Percentiles rank a stretch among this genome's conserved stretches.
phyloP scores from a whole-genome alignment of 2,113 vertebrate species.

The Numenius arquata region DNA sequence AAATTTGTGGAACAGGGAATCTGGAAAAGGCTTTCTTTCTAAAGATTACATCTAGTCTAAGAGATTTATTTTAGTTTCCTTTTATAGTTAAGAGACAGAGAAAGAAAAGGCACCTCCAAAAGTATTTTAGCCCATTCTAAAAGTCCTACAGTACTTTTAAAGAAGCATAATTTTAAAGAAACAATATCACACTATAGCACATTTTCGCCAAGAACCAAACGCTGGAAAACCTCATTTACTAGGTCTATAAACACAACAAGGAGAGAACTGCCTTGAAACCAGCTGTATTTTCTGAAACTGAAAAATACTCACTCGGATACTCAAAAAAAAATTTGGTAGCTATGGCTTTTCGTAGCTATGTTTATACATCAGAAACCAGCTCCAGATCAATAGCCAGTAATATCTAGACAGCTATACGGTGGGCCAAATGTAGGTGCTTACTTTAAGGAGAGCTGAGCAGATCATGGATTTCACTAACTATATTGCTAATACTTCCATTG shows the following conservation, averaged over 20 bases:
- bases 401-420: background rate
- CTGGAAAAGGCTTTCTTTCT: background rate
- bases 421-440: background rate
- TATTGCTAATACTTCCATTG: background rate
- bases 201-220: background rate
- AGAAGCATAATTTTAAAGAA: background rate
- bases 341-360: background rate
- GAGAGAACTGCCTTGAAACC: background rate
- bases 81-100: background rate
- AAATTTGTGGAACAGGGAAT: background rate
- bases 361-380: background rate
- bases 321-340: background rate
- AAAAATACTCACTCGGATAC: background rate
- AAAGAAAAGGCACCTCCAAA: background rate
- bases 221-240: background rate
- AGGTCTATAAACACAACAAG: background rate
- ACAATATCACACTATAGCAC: background rate
- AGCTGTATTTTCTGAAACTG: background rate
- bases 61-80: fast-evolving
- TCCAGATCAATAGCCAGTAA: background rate
- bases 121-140: background rate
- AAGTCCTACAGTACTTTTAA: background rate
- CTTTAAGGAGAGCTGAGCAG: background rate
- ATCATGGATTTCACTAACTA: background rate
- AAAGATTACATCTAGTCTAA: background rate